Conservation (phyloP, 2,113 vertebrate species). For the Cryptomyrus ogoouensis region DNA sequence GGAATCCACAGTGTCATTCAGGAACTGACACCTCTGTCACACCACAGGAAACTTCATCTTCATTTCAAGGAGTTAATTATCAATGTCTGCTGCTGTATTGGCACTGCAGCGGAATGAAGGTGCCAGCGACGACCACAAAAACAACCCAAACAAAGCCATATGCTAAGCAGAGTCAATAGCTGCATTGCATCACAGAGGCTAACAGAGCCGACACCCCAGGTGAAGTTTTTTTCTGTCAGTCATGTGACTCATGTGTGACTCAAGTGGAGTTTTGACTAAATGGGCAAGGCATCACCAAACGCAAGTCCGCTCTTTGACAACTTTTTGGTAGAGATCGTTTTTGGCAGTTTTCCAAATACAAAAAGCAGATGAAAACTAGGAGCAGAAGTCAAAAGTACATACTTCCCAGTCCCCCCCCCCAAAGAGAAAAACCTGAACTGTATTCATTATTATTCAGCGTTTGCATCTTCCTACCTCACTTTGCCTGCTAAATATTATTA, state of each 20-base stretch:
- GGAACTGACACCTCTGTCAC: constrained; percentile 29
- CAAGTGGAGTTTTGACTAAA: not conserved
- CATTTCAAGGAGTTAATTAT: constrained; percentile 43
- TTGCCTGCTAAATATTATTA: not conserved
- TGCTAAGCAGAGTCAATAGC: not conserved
- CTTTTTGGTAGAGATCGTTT: not conserved
- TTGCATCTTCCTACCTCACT: not conserved
- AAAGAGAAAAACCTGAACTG: not conserved
- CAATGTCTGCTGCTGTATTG: constrained; percentile 31
- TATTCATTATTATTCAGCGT: not conserved
- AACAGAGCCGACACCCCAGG: not conserved
- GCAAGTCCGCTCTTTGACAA: not conserved
- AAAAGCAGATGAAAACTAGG: not conserved
- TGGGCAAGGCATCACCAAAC: not conserved
- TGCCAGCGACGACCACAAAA: constrained; percentile 27
- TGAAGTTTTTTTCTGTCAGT: not conserved
- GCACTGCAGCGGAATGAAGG: constrained; percentile 31
- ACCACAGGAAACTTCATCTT: constrained; percentile 25
- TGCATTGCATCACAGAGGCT: not conserved
- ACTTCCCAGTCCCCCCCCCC: not conserved
- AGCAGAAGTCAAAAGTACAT: not conserved
- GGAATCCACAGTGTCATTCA: constrained; percentile 21
- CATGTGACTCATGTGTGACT: not conserved
- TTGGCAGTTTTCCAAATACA: not conserved
- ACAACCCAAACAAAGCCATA: constrained; percentile 23